These are phyloP conservation scores for Dendrocincla fuliginosa DNA, from an alignment of 2,797 vertebrate species.

Conservation along the genomic window DNA sequence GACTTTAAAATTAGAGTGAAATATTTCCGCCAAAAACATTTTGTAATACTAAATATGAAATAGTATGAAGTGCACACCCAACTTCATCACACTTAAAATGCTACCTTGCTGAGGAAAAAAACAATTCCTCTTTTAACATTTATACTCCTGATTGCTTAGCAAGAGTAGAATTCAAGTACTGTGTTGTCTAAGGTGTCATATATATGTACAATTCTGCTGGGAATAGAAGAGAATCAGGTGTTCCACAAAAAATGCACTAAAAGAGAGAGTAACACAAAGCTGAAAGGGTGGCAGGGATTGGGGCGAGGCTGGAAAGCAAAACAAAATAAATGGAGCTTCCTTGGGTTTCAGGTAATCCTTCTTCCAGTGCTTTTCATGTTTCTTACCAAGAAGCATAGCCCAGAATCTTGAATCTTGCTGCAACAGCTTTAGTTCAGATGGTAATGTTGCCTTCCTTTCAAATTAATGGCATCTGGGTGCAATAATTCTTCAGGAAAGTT, in stretches of 20 bases:
- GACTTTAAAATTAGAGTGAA: background rate
- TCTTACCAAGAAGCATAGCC: background rate
- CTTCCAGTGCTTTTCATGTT: background rate
- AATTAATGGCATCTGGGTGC: background rate
- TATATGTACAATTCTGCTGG: background rate
- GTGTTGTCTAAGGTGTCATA: background rate
- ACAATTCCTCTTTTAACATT: background rate
- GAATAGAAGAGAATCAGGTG: background rate
- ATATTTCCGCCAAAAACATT: background rate
- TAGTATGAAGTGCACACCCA: background rate
- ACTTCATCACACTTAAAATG: background rate
- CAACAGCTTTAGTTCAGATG: conserved; percentile 3
- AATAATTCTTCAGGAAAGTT: background rate
- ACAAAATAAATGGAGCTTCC: background rate
- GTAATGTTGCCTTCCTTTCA: conserved; percentile 8
- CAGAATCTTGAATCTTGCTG: background rate
- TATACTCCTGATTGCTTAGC: background rate
- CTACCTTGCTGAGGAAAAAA: background rate
- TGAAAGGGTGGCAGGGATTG: background rate
- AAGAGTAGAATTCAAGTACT: background rate
- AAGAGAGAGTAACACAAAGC: background rate
- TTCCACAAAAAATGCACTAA: conserved; percentile 23
- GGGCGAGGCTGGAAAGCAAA: background rate
- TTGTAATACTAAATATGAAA: background rate
- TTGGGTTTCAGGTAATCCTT: background rate